These are phyloP conservation scores for Lepidurus couesii DNA, from an alignment of 1,140 invertebrate species.

Conservation along the genomic window DNA sequence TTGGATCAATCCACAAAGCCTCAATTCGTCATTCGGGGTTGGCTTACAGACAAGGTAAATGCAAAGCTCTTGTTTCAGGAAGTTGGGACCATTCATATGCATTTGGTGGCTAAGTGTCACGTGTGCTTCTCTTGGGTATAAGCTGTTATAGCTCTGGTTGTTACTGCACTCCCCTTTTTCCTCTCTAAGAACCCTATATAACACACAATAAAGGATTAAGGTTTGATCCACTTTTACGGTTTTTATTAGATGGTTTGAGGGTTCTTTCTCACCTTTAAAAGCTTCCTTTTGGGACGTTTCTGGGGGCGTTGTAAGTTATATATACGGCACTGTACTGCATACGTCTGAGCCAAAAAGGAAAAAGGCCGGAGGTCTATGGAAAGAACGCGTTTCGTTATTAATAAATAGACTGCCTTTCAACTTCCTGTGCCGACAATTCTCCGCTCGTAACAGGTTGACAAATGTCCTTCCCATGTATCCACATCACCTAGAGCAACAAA, in stretches of 20 bases:
- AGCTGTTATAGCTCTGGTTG: neutral
- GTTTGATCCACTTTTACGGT: constrained; percentile 7
- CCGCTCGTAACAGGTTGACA: neutral
- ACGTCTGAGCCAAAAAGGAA: neutral
- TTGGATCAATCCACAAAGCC: neutral
- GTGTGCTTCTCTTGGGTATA: neutral
- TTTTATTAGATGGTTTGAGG: neutral
- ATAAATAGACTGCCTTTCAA: neutral
- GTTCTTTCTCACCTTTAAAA: neutral
- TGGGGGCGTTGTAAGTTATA: neutral
- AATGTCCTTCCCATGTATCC: constrained; percentile 7
- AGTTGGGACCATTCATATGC: constrained; percentile 11
- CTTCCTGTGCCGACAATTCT: neutral
- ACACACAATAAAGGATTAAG: constrained; percentile 1
- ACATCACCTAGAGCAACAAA: neutral
- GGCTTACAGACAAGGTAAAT: neutral
- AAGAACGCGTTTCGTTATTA: neutral
- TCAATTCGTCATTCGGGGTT: neutral
- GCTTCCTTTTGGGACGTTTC: neutral
- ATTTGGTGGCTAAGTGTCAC: neutral
- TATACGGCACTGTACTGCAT: no score
- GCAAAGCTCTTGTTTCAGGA: neutral
- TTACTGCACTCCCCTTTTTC: neutral
- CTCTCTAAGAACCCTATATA: neutral
- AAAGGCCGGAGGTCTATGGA: neutral